Evolutionary conservation across 2,888 invertebrate genomes (phyloP).

Genomic region (Archips xylosteana): DNA sequence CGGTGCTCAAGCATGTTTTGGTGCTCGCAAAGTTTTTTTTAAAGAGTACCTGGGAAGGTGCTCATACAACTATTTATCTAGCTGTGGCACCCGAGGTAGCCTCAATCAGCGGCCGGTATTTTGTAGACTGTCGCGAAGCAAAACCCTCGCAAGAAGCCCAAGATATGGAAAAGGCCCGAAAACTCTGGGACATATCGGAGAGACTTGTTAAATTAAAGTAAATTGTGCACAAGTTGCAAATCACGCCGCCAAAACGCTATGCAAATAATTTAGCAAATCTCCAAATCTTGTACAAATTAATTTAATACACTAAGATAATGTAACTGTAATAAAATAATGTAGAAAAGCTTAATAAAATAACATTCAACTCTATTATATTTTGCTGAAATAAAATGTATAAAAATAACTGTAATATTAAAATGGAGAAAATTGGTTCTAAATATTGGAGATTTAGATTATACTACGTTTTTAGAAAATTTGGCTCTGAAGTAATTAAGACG

Average conservation of each 20-base stretch:
- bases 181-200: constrained; percentile 36
- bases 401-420: too few relatives aligned
- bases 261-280: neutral
- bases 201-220: constrained; percentile 22
- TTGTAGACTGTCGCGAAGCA: constrained; percentile 76
- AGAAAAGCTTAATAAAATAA: neutral
- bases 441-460: too few relatives aligned
- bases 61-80: constrained; percentile 75
- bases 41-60: constrained; percentile 43
- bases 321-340: neutral
- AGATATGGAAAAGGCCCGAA: constrained; percentile 66
- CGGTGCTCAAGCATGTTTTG: neutral
- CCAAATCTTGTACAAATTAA: too few relatives aligned
- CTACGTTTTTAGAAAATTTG: too few relatives aligned
- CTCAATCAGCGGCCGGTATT: constrained; percentile 82
- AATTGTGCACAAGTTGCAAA: neutral
- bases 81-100: constrained; percentile 70
- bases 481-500: too few relatives aligned
- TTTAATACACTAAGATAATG: too few relatives aligned
- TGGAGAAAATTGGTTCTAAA: too few relatives aligned
- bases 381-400: too few relatives aligned
- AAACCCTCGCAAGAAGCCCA: constrained; percentile 67
- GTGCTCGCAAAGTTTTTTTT: constrained; percentile 18
- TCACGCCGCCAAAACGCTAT: neutral
- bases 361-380: too few relatives aligned